Percentiles rank a stretch among this genome's conserved stretches.
Conservation (phyloP, 2,888 invertebrate species). For the Ophion ventricosus region DNA sequence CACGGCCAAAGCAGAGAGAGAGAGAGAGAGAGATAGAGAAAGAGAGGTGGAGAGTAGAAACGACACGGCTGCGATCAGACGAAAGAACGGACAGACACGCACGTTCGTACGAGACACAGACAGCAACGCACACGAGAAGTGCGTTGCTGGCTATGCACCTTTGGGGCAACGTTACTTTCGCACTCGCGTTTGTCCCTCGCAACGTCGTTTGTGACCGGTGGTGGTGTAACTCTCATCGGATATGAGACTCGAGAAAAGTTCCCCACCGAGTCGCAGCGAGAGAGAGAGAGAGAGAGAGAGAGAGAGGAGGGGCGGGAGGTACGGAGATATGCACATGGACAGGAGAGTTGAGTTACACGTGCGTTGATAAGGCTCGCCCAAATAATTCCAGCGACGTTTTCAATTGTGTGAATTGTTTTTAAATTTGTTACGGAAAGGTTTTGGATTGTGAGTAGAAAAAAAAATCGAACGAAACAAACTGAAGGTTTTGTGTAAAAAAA, state of each 20-base stretch:
- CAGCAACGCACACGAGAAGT: slow-evolving; percentile 45
- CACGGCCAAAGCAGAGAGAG: not conserved
- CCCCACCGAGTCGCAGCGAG: not conserved
- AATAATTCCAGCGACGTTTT: not conserved
- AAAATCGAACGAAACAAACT: no score
- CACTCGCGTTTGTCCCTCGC: slow-evolving; percentile 73
- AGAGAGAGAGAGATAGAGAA: slow-evolving; percentile 41
- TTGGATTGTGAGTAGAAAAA: not conserved
- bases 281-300: no score
- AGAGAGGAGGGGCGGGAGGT: not conserved
- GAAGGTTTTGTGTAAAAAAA: no score
- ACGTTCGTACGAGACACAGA: slow-evolving; percentile 54
- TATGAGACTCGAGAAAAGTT: not conserved
- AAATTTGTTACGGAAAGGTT: not conserved
- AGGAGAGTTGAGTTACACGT: not conserved
- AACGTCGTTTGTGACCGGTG: not conserved
- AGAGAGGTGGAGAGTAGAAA: slow-evolving; percentile 51
- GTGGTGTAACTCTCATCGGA: not conserved
- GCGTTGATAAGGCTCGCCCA: not conserved
- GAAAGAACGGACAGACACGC: slow-evolving; percentile 33
- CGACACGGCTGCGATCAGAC: slow-evolving; percentile 30
- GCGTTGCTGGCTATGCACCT: slow-evolving; percentile 69
- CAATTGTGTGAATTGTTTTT: not conserved
- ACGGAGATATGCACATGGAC: not conserved
- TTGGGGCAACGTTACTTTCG: slow-evolving; percentile 75